phyloP scores from a whole-genome alignment of 2,888 invertebrate species.

The Acanthopleura granulata region DNA sequence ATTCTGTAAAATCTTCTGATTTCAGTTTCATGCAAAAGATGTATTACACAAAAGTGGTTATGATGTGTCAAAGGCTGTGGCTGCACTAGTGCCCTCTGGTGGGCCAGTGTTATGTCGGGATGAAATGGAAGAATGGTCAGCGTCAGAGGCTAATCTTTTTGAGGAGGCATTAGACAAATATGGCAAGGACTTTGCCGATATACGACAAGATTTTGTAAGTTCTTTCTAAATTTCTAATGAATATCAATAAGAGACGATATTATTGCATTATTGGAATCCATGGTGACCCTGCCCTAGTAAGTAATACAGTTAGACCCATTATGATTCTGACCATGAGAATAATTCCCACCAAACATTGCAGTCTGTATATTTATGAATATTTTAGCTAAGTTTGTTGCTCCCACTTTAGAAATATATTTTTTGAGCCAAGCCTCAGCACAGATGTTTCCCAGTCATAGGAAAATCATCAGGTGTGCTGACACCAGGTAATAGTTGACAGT shows the following conservation, averaged over 20 bases:
- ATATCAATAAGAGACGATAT: background rate
- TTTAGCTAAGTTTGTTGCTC: too few relatives aligned
- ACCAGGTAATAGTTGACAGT: too few relatives aligned
- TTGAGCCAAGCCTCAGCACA: too few relatives aligned
- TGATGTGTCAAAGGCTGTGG: slow-evolving; percentile 90
- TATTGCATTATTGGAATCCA: background rate
- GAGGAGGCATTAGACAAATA: slow-evolving; percentile 92
- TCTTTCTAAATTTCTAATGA: background rate
- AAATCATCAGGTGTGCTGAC: too few relatives aligned
- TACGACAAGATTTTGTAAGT: slow-evolving; percentile 96
- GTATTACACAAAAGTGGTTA: slow-evolving; percentile 93
- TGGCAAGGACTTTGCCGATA: slow-evolving; percentile 99
- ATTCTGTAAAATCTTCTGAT: slow-evolving; percentile 16
- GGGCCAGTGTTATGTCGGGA: slow-evolving; percentile 94
- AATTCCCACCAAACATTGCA: too few relatives aligned
- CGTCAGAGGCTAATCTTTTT: slow-evolving; percentile 98
- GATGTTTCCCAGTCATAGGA: too few relatives aligned
- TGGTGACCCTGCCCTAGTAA: background rate
- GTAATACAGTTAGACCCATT: background rate
- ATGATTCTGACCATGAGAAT: too few relatives aligned
- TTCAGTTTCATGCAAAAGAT: slow-evolving; percentile 97
- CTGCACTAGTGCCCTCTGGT: slow-evolving; percentile 92
- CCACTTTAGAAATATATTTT: too few relatives aligned
- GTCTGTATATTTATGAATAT: too few relatives aligned
- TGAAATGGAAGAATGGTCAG: slow-evolving; percentile 99